Conservation (phyloP, 2,797 vertebrate species). For the Phalloptychus januarius region DNA sequence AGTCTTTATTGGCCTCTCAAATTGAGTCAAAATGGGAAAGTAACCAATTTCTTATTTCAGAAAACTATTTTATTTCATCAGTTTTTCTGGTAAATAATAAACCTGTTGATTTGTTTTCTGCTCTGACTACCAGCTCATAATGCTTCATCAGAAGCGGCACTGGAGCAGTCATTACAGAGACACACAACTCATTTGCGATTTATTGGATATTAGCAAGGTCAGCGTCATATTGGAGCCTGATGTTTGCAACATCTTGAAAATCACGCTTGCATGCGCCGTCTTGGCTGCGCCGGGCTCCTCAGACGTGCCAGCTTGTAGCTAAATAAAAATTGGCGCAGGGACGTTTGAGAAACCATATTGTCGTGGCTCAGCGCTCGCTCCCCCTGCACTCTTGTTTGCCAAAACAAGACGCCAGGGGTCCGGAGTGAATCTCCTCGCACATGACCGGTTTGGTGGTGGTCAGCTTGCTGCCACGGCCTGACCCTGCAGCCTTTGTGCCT, state of each 20-base stretch:
- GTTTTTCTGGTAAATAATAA: constrained; percentile 45
- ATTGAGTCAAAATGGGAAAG: constrained; percentile 47
- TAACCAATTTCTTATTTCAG: constrained; percentile 52
- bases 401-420: constrained; percentile 67
- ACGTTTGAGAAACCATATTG: constrained; percentile 81
- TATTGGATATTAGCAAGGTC: constrained; percentile 47
- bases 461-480: constrained; percentile 40
- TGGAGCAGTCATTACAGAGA: constrained; percentile 31
- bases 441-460: constrained; percentile 61
- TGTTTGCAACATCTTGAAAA: constrained; percentile 61
- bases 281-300: constrained; percentile 59
- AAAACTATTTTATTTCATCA: constrained; percentile 54
- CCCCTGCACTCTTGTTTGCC: constrained; percentile 67
- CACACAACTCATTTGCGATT: constrained; percentile 41
- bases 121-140: constrained; percentile 13
- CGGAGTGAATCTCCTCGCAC: constrained; percentile 64
- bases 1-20: constrained; percentile 46
- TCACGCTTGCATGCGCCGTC: constrained; percentile 37
- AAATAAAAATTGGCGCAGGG: constrained; percentile 78
- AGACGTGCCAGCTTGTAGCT: constrained; percentile 75
- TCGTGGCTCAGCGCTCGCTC: constrained; percentile 68
- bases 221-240: constrained; percentile 52
- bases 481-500: constrained; percentile 59
- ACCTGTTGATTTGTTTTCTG: constrained; percentile 50
- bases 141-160: constrained; percentile 21